phyloP scores from a whole-genome alignment of 2,888 invertebrate genomes.

The Phorcus lineatus region DNA sequence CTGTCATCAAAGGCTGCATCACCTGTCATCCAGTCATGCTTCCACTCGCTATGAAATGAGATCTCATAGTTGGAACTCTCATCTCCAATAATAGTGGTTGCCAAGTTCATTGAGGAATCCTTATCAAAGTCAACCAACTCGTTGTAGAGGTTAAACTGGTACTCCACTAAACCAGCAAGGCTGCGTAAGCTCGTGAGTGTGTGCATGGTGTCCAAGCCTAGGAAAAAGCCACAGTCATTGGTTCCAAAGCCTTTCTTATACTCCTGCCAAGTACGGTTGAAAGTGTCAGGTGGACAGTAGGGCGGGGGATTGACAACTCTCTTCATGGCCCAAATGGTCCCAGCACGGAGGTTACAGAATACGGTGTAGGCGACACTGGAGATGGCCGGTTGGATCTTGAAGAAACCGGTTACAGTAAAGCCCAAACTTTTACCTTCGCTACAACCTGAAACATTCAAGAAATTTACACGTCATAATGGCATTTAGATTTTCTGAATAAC shows the following conservation, averaged over 20 bases:
- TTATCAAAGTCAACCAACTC: not conserved
- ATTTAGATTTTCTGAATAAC: too few species aligned
- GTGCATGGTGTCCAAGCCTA: not conserved
- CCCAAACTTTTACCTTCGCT: not conserved
- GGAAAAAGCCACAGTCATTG: not conserved
- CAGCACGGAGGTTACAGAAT: not conserved
- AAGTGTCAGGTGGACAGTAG: not conserved
- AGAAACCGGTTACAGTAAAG: not conserved
- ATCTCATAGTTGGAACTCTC: not conserved
- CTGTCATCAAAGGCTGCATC: not conserved
- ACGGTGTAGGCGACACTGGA: not conserved
- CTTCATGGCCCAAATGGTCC: not conserved
- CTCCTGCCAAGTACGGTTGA: not conserved
- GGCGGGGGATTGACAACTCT: not conserved
- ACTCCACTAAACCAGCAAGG: not conserved
- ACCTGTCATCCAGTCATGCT: not conserved
- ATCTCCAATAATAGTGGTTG: not conserved
- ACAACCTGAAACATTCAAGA: not conserved
- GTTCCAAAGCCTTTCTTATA: not conserved
- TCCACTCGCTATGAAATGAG: not conserved
- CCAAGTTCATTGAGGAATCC: not conserved
- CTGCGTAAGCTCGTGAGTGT: not conserved
- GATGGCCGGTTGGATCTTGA: not conserved
- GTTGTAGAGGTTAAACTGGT: constrained; percentile 6
- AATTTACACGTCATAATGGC: too few species aligned